Base-by-base conservation (phyloP, 1,140 invertebrate genomes). In the Drosophila nebulosa region DNA sequence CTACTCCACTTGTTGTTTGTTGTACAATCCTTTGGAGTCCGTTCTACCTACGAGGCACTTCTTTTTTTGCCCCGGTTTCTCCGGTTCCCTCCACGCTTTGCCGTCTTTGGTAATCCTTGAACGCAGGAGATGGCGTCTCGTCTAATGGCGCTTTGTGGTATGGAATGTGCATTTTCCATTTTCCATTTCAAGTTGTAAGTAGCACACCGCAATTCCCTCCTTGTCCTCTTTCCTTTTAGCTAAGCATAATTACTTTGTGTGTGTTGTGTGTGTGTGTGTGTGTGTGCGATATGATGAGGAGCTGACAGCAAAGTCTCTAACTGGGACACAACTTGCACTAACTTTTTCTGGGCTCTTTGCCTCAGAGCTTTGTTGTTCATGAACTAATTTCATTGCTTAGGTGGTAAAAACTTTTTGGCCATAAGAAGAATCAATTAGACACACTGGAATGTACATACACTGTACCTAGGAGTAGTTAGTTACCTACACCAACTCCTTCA, bases 281-380 rank as follows among this genome's bases (percentile, higher is more conserved):
- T 42, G 32, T 74, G 64, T 73, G 64, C 52, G 51, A 51, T 74
- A 64, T 68, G 72, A 74, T 64, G 62, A 80, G 73, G 52, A 78
- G 57, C 71, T 75, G 80, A 74, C 86, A 81, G 80, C 81, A 75
- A 72, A 57, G 35, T 35, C 56, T 72, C 66, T 73, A 86, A 86
- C 81, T 86, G 83, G 83, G 74, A 75, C 81, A 88, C 55, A 74
- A 74, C 81, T 85, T 85, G 81, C 81, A 79, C 71, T 69, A 70
- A 36, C 57, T 56, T 64, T 56, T 16, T 39, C 70, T 50, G 9
- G 24, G 21, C 24, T 32, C 6, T 35, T 64, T 39, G 36, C 14
- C 14, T 14, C 14, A 14, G 14, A 24, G 42, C 57, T 46, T 50
- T 21, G 46, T 42, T 26, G 39, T 30, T 24, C n/a, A 30, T 12